Percentiles rank a stretch among this genome's conserved stretches.
phyloP scores from a whole-genome alignment of 1,140 invertebrate genomes.

The Procambarus virginalis region DNA sequence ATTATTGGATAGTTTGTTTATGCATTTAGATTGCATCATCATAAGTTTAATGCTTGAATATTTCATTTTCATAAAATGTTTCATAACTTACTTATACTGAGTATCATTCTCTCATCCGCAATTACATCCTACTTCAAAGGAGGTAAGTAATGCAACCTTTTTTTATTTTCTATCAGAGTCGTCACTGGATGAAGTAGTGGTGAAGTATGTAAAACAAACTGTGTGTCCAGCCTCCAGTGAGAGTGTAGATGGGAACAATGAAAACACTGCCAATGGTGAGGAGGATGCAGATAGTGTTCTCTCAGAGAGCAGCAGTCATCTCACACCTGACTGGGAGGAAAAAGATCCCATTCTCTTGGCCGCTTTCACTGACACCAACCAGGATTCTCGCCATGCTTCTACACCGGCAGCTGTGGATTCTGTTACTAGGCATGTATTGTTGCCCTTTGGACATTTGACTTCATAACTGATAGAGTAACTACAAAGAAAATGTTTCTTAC shows the following conservation, averaged over 20 bases:
- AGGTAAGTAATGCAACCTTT: too few relatives aligned
- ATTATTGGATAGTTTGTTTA: too few relatives aligned
- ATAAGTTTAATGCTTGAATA: too few relatives aligned
- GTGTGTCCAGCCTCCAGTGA: background rate
- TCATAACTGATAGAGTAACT: too few relatives aligned
- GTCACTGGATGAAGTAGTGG: conserved; percentile 16
- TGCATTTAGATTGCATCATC: too few relatives aligned
- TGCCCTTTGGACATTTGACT: too few relatives aligned
- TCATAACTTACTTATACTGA: too few relatives aligned
- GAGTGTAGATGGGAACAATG: background rate
- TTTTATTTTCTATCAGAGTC: background rate
- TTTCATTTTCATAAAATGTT: too few relatives aligned
- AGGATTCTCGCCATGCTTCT: background rate
- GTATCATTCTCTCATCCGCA: too few relatives aligned
- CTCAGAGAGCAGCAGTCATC: background rate
- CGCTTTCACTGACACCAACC: conserved; percentile 17
- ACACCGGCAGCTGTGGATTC: background rate
- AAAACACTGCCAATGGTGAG: too few relatives aligned
- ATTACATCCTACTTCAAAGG: too few relatives aligned
- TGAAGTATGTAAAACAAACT: background rate
- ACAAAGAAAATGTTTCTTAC: too few relatives aligned
- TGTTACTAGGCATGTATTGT: background rate
- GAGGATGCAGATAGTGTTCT: conserved; percentile 1
- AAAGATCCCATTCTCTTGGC: conserved; percentile 6
- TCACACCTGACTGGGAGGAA: background rate